Conservation (phyloP, 2,888 invertebrate species). For the Neocrepidodera transversa region DNA sequence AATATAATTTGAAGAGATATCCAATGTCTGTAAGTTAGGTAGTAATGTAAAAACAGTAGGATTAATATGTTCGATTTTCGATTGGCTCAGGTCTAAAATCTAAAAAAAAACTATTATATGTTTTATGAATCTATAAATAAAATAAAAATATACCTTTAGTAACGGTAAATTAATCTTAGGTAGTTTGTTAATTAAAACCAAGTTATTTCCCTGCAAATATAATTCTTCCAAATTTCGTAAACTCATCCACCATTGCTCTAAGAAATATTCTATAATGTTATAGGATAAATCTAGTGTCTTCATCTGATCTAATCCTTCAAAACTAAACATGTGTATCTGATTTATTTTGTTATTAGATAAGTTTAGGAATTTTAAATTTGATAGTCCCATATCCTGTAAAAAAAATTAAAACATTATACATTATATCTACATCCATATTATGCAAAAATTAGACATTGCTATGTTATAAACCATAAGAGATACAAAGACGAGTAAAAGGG, state of each 20-base stretch:
- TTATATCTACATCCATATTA: no score
- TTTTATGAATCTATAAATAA: conserved; percentile 2
- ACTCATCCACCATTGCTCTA: conserved; percentile 65
- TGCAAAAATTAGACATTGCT: no score
- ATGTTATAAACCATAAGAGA: no score
- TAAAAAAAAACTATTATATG: conserved; percentile 53
- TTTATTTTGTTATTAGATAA: conserved; percentile 69
- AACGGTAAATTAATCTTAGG: conserved; percentile 66
- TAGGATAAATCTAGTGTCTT: conserved; percentile 67
- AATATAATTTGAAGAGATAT: conserved; percentile 69
- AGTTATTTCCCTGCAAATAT: conserved; percentile 70
- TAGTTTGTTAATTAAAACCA: conserved; percentile 62
- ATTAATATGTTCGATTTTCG: conserved; percentile 66
- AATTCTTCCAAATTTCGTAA: conserved; percentile 64
- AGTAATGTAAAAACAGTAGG: conserved; percentile 62
- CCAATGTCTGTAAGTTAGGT: conserved; percentile 65
- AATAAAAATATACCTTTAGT: conserved; percentile 59
- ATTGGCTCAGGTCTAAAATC: conserved; percentile 67
- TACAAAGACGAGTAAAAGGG: no score
- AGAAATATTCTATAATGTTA: conserved; percentile 67
- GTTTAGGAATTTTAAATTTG: conserved; percentile 62
- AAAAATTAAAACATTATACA: no score
- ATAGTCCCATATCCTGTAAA: conserved; percentile 63
- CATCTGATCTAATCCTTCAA: conserved; percentile 63
- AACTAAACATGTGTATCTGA: conserved; percentile 69